Conservation (phyloP, 2,113 vertebrate species). For the Hypocryptadius cinnamomeus region DNA sequence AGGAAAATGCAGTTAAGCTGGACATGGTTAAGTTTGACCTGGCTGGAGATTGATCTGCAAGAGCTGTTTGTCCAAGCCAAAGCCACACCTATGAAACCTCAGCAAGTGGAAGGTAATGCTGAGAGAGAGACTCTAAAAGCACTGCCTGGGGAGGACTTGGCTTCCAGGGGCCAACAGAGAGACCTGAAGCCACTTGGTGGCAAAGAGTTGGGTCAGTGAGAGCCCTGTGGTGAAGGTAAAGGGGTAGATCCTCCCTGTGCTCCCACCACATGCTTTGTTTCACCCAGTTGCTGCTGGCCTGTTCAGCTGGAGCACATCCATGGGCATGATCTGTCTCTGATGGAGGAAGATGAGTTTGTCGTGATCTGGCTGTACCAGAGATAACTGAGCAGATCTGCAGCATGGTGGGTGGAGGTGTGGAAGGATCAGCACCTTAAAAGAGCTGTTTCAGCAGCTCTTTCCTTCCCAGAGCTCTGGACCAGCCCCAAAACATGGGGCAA, state of each 20-base stretch:
- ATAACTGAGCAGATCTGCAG: background rate
- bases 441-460: background rate
- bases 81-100: background rate
- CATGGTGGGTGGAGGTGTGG: background rate
- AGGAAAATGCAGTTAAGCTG: background rate
- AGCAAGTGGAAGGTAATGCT: background rate
- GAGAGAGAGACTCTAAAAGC: background rate
- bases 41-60: background rate
- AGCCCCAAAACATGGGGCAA: background rate
- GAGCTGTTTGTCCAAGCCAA: background rate
- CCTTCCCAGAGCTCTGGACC: background rate
- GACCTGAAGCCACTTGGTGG: background rate
- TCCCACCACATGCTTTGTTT: background rate
- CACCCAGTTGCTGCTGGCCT: background rate
- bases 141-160: background rate
- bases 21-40: background rate
- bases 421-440: background rate
- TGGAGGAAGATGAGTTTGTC: background rate
- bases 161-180: background rate
- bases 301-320: accelerated
- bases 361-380: background rate
- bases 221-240: background rate
- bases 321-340: background rate
- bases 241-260: background rate
- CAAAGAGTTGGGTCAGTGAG: background rate